Evolutionary conservation across 1,140 invertebrate species (phyloP).

Genomic region (Bicyclus anynana): DNA sequence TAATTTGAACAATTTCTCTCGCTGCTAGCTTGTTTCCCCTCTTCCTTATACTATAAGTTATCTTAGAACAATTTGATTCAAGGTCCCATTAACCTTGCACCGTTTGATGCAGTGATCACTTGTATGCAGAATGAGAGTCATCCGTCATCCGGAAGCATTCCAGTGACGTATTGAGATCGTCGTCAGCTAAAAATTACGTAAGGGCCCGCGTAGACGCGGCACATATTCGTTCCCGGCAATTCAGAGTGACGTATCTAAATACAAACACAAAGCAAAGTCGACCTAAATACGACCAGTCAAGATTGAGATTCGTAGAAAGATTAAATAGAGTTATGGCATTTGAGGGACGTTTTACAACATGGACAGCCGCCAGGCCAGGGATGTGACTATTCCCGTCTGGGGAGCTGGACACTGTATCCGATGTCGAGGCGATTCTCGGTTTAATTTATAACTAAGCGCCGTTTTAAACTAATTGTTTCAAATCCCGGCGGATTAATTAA

Average conservation of each 20-base stretch:
- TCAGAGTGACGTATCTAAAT: conserved; percentile 18
- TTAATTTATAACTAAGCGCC: conserved; percentile 9
- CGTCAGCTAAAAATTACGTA: conserved; percentile 67
- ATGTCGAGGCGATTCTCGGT: conserved; percentile 32
- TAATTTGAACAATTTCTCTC: no score
- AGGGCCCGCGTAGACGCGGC: conserved; percentile 58
- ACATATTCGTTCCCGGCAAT: conserved; percentile 51
- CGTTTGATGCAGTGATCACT: conserved; percentile 34
- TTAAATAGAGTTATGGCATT: conserved; percentile 39
- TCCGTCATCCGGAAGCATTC: conserved; percentile 62
- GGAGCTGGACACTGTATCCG: conserved; percentile 53
- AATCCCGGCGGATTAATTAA: no score
- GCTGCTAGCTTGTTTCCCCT: no score
- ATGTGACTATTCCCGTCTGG: conserved; percentile 73
- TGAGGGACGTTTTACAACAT: conserved; percentile 36
- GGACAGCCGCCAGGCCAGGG: conserved; percentile 70
- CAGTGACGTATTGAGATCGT: conserved; percentile 68
- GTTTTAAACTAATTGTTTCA: conserved; percentile 1
- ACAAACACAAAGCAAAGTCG: conserved; percentile 29
- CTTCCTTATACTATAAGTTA: no score
- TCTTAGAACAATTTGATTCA: conserved; percentile 12
- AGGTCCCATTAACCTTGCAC: conserved; percentile 45
- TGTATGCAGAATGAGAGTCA: conserved; percentile 38
- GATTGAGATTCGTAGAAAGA: conserved; percentile 43
- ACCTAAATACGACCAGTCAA: conserved; percentile 41